Base-by-base conservation (phyloP, 1,140 invertebrate species). In the Brachionus manjavacas region DNA sequence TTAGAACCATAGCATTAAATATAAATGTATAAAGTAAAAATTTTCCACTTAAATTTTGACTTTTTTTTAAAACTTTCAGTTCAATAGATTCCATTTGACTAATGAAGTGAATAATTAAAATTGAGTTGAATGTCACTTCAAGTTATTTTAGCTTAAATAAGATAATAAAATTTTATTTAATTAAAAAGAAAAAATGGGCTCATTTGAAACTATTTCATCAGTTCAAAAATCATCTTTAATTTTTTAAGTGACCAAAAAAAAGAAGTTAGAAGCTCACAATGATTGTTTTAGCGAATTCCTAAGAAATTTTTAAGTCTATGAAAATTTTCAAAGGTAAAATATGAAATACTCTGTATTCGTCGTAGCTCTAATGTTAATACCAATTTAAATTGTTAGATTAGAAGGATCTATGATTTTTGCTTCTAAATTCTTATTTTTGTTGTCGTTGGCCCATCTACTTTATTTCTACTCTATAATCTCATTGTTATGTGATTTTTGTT, bases 341-440 rank as follows among this genome's bases (percentile, higher is more conserved):
- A 60, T 20, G n/a, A 23, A 16, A 60, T n/a, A 60, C 8, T 46
- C 14, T 23, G 52, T 20, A 9, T 9, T 9, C 20, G 8, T 60
- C 25, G 16, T 20, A 60, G n/a, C 52, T 23, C 52, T 60, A 60
- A 60, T 60, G 52, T 60, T 60, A 60, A 60, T 60, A 60, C 52
- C 52, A 60, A 60, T 60, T 60, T 20, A 60, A 60, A 60, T 60
- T 60, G 52, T 60, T 60, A 60, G 52, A 60, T 60, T 60, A 60
- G 52, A 60, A 60, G 52, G 16, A 23, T 60, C n/a, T 55, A 55
- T 55, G n/a, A 55, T 55, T 55, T 55, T 43, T 55, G 52, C n/a
- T 55, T 55, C n/a, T 23, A 60, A 60, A 60, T 60, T 9, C 16
- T 23, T 60, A n/a, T 55, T 23, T 55, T 60, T 4, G 31, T 35